Evolutionary conservation across 2,113 vertebrate genomes (phyloP), one percentile per base, ranked within the genome.

Genomic region (Desmodus rotundus): DNA sequence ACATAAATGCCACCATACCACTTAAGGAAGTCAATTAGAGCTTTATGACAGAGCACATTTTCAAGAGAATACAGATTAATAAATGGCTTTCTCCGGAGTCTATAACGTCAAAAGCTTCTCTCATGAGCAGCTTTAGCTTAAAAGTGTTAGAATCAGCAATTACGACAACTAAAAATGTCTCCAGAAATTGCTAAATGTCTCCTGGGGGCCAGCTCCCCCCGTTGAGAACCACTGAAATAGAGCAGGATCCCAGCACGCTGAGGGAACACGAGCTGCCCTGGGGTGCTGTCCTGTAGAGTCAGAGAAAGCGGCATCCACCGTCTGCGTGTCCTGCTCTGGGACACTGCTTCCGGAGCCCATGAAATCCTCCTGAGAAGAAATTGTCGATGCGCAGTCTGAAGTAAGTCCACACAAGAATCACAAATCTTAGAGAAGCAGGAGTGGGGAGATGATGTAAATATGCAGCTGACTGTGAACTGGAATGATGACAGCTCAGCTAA

Each of bases 11-110:
- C 96, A 93, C 92, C 85, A 95, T 65, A 94, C 12, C 52, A 97
- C 96, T 97, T 93, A 96, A 89, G 93, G 96, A 85, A 97, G 92
- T 92, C 80, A 96, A 96, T 85, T 89, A 77, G 86, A 96, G 63
- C 56, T 96, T 87, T 86, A 97, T 91, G 41, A 84, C 84, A 86
- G 82, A 97, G 93, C 73, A 98, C 86, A 97, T 97, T 98, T 98
- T 96, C 86, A 97, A 95, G 0, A 24, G 74, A 96, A 91, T 89
- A 80, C 92, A 94, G 56, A 63, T 96, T 97, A 97, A 97, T 97
- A 97, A 98, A 98, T 92, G 54, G 43, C 87, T 92, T 50, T 93
- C 92, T 97, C 93, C 97, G 50, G 94, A 87, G 56, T 93, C 93
- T 96, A 97, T 93, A 96, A 97, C 93, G 52, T 67, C 80, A 93